Conservation (phyloP, 2,113 vertebrate species). For the Nothobranchius furzeri region DNA sequence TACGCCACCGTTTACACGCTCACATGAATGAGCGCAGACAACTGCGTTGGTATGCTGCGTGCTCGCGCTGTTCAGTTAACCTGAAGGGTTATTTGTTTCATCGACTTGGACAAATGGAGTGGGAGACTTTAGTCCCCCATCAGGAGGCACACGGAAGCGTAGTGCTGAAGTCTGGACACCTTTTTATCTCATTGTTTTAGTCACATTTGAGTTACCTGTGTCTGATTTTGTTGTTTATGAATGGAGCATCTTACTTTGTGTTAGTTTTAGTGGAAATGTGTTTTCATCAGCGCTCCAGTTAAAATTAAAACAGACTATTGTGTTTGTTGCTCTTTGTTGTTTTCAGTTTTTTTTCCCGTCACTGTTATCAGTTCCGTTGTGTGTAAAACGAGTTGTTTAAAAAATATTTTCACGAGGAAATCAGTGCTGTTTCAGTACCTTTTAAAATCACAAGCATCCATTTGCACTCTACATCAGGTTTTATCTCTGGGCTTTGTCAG, state of each 20-base stretch:
- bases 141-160: conserved; percentile 34
- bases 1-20: conserved; percentile 32
- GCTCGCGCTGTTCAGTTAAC: conserved; percentile 43
- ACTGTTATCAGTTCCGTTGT: too few species aligned
- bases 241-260: conserved; percentile 11
- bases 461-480: conserved; percentile 34
- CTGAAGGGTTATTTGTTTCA: conserved; percentile 65
- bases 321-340: background rate
- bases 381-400: background rate
- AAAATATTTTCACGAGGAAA: conserved; percentile 7
- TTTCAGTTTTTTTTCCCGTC: too few species aligned
- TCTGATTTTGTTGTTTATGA: conserved; percentile 20
- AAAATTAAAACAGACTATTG: too few species aligned
- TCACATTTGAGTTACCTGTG: conserved; percentile 2
- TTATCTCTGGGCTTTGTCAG: conserved; percentile 41
- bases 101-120: conserved; percentile 59
- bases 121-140: conserved; percentile 45
- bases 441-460: conserved; percentile 16
- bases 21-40: conserved; percentile 20
- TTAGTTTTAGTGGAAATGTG: too few species aligned
- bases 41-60: conserved; percentile 21
- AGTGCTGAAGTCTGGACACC: conserved; percentile 5
- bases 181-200: background rate
- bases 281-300: too few species aligned
- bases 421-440: conserved; percentile 19